phyloP scores from a whole-genome alignment of 1,140 invertebrate genomes.

The Yoshiicerus persimilis region DNA sequence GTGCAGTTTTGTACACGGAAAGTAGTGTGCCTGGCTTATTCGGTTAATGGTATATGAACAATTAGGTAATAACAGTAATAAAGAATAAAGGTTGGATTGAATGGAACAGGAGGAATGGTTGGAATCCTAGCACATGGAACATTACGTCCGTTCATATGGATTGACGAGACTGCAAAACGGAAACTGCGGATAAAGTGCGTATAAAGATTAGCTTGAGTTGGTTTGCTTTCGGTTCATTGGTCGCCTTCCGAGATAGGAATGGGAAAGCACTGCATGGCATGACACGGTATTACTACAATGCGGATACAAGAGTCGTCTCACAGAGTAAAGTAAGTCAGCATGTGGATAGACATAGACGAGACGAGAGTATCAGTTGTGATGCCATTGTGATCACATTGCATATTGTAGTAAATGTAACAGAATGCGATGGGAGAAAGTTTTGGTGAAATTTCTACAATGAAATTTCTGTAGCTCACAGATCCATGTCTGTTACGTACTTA shows the following conservation, averaged over 20 bases:
- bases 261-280: background rate
- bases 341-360: background rate
- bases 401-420: background rate
- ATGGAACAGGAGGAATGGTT: background rate
- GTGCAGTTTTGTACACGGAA: no score
- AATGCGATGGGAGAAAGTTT: background rate
- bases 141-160: background rate
- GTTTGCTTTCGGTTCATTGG: background rate
- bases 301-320: background rate
- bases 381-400: conserved; percentile 7
- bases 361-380: background rate
- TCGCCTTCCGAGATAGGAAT: background rate
- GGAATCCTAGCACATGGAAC: background rate
- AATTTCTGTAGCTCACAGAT: background rate
- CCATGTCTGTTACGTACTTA: no score
- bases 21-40: no score
- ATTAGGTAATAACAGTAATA: background rate
- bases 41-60: background rate
- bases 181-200: conserved; percentile 21
- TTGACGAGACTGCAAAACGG: background rate
- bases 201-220: background rate
- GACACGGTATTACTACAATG: background rate
- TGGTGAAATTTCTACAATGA: background rate
- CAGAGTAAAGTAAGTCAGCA: background rate
- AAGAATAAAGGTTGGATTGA: background rate